phyloP scores from a whole-genome alignment of 1,140 invertebrate genomes.

The Zaprionus inermis region DNA sequence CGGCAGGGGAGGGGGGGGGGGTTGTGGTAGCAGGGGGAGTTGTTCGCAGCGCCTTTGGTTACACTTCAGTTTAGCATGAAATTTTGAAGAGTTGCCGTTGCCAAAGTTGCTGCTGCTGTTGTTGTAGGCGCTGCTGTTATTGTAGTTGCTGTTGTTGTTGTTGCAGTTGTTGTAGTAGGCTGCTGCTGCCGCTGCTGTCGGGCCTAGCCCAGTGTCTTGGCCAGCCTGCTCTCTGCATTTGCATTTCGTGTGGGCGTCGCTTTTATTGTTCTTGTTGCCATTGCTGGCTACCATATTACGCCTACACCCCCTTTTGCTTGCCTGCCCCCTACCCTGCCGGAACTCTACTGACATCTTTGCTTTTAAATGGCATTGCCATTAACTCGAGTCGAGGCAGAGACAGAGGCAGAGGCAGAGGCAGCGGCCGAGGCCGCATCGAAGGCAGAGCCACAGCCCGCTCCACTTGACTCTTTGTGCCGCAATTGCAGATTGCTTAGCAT shows the following conservation, averaged over 20 bases:
- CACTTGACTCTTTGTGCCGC: conserved; percentile 9
- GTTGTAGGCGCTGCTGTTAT: conserved; percentile 10
- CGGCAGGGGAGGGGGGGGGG: neutral
- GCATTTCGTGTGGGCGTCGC: conserved; percentile 37
- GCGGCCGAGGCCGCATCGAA: no score
- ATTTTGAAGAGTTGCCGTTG: conserved; percentile 74
- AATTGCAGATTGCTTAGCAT: conserved; percentile 34
- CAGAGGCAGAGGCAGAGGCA: neutral
- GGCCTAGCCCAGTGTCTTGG: neutral
- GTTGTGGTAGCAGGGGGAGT: conserved; percentile 24
- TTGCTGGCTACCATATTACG: conserved; percentile 48
- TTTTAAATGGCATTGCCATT: conserved; percentile 54
- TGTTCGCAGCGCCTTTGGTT: conserved; percentile 78
- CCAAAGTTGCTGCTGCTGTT: conserved; percentile 57
- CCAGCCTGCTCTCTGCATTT: conserved; percentile 1
- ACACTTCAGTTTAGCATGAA: conserved; percentile 73
- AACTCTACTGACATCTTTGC: conserved; percentile 42
- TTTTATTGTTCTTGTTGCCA: conserved; percentile 31
- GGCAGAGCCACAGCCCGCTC: neutral
- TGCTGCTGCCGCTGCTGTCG: neutral
- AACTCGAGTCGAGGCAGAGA: conserved; percentile 17
- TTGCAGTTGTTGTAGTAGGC: conserved; percentile 9
- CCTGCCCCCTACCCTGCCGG: neutral
- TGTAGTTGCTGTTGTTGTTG: conserved; percentile 37
- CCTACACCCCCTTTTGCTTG: neutral